Conservation (phyloP, 2,797 vertebrate genomes). For the Pipistrellus nathusii region DNA sequence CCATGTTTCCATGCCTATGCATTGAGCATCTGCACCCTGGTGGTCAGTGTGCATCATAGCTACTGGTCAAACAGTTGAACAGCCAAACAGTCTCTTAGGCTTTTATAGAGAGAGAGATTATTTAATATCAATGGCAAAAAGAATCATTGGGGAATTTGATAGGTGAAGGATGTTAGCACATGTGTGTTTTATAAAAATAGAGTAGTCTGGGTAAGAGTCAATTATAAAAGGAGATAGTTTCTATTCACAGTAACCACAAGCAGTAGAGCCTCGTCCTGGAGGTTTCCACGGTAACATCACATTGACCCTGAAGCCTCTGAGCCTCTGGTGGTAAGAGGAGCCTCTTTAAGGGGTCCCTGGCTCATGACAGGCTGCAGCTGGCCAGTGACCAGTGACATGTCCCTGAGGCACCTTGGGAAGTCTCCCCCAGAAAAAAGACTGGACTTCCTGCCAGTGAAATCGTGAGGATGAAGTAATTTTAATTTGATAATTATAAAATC, state of each 20-base stretch:
- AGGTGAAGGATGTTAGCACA: constrained; percentile 14
- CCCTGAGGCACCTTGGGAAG: background rate
- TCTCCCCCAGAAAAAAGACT: background rate
- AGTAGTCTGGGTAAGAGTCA: background rate
- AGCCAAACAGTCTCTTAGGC: no score
- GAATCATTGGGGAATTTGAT: background rate
- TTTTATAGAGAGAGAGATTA: background rate
- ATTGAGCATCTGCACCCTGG: no score
- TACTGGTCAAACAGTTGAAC: no score
- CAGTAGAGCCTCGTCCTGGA: background rate
- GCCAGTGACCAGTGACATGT: background rate
- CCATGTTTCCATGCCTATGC: no score
- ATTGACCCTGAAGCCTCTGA: background rate
- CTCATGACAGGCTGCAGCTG: background rate
- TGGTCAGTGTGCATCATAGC: no score
- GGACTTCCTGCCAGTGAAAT: background rate
- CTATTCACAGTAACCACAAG: background rate
- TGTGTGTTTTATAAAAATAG: background rate
- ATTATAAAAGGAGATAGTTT: background rate
- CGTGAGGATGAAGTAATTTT: background rate
- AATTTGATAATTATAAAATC: constrained; percentile 15
- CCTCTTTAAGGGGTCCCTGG: background rate
- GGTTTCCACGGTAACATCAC: background rate
- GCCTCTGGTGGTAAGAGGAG: background rate
- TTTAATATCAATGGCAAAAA: constrained; percentile 34